Percentiles rank a stretch among this genome's conserved stretches.
Conservation (phyloP, 1,140 invertebrate species). For the Leptinotarsa undecemlineata region DNA sequence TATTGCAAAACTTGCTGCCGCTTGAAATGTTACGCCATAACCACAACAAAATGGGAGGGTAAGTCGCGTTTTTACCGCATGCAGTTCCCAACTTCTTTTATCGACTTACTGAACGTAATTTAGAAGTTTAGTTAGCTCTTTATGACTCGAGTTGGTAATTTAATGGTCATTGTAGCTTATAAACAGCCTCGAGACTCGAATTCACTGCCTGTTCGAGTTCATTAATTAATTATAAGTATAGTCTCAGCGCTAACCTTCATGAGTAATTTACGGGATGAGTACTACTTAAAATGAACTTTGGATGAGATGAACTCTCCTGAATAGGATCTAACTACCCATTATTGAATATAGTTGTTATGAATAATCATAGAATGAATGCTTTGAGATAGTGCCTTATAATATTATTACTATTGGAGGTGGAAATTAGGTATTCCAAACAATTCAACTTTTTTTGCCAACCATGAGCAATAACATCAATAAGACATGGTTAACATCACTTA, state of each 20-base stretch:
- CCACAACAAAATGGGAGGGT: slow-evolving; percentile 2
- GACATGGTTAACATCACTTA: too few relatives aligned
- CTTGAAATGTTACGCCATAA: neutral
- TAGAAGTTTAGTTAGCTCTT: slow-evolving; percentile 17
- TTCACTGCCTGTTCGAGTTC: neutral
- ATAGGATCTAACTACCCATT: too few relatives aligned
- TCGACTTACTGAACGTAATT: slow-evolving; percentile 6
- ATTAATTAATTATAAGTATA: slow-evolving; percentile 7
- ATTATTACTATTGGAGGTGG: too few relatives aligned
- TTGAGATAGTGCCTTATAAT: too few relatives aligned
- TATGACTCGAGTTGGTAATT: slow-evolving; percentile 12
- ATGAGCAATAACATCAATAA: too few relatives aligned
- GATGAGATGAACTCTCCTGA: too few relatives aligned
- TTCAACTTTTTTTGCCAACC: too few relatives aligned
- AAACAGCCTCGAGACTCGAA: slow-evolving; percentile 10
- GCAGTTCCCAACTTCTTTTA: slow-evolving; percentile 1
- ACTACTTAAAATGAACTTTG: too few relatives aligned
- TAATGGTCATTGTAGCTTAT: slow-evolving; percentile 19
- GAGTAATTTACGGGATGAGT: neutral
- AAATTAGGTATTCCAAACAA: too few relatives aligned
- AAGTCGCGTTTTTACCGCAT: neutral
- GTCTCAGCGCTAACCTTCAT: neutral
- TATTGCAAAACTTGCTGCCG: neutral
- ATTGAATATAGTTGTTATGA: too few relatives aligned
- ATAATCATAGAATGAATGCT: too few relatives aligned